Evolutionary conservation across 2,888 invertebrate genomes (phyloP).

Genomic region (Acholoe squamosa): DNA sequence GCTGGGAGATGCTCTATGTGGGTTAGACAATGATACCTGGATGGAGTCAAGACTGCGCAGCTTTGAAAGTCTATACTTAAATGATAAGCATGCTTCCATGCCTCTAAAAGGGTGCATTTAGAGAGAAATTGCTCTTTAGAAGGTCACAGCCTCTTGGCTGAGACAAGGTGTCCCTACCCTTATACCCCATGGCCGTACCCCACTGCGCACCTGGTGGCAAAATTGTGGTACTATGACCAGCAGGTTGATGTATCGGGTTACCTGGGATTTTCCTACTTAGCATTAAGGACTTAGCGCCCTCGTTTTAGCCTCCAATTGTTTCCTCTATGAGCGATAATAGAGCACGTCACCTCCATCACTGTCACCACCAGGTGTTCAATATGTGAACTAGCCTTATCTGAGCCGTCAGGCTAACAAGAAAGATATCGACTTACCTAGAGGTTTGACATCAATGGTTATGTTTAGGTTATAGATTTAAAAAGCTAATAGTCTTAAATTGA

Average conservation of each 20-base stretch:
- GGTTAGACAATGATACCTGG: neutral
- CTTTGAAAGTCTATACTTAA: neutral
- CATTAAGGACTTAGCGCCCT: constrained; percentile 3
- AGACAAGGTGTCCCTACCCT: neutral
- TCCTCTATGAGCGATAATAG: neutral
- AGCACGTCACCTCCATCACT: neutral
- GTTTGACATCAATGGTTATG: no score
- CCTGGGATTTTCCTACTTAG: constrained; percentile 12
- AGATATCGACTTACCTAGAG: no score
- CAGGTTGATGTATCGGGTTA: neutral
- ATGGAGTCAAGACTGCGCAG: neutral
- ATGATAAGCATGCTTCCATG: neutral
- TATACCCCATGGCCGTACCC: neutral
- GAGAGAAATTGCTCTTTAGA: neutral
- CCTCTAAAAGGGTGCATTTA: neutral
- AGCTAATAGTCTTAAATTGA: no score
- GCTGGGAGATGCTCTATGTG: neutral
- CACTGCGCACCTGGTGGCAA: neutral
- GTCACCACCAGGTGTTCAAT: neutral
- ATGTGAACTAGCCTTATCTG: neutral
- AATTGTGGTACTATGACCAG: neutral
- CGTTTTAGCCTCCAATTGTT: neutral
- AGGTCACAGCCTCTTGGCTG: neutral
- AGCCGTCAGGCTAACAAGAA: no score
- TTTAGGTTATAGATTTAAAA: no score